phyloP scores from a whole-genome alignment of 2,113 vertebrate species.

The Ariopsis seemanni region DNA sequence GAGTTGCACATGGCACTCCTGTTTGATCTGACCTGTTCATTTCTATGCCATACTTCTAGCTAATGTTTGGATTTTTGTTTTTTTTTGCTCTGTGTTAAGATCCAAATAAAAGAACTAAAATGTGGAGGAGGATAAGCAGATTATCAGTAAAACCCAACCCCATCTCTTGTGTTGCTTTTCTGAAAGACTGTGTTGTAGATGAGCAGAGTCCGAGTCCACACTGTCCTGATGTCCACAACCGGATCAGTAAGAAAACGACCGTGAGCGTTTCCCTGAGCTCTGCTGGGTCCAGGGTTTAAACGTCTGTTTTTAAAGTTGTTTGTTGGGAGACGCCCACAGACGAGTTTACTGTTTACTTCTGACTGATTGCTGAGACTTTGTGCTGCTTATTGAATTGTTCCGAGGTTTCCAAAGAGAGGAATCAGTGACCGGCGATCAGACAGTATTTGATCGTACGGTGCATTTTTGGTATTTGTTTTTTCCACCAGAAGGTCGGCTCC shows the following conservation, averaged over 20 bases:
- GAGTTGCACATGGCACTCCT: too few species aligned
- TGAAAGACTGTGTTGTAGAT: neutral
- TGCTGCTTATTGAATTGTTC: neutral
- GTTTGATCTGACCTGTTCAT: too few species aligned
- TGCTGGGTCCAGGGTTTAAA: neutral
- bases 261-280: neutral
- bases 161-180: neutral
- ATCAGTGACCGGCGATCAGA: neutral
- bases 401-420: neutral
- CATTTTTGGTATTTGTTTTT: too few species aligned
- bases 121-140: slow-evolving; percentile 64
- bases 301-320: neutral
- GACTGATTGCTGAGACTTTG: neutral
- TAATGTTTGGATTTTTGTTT: too few species aligned
- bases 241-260: too few species aligned
- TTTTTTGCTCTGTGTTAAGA: too few species aligned
- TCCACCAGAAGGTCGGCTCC: neutral
- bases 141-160: slow-evolving; percentile 52
- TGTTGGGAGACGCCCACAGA: neutral
- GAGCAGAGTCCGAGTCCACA: neutral
- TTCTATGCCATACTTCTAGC: too few species aligned
- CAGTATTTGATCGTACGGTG: neutral
- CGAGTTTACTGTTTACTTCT: neutral
- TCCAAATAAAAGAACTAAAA: too few species aligned
- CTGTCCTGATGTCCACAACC: neutral